A percentile compares a stretch with the other conserved stretches of the same genome.
These are phyloP conservation scores for Vesta saturnalis DNA, from an alignment of 2,888 invertebrate genomes.

Conservation along the genomic window DNA sequence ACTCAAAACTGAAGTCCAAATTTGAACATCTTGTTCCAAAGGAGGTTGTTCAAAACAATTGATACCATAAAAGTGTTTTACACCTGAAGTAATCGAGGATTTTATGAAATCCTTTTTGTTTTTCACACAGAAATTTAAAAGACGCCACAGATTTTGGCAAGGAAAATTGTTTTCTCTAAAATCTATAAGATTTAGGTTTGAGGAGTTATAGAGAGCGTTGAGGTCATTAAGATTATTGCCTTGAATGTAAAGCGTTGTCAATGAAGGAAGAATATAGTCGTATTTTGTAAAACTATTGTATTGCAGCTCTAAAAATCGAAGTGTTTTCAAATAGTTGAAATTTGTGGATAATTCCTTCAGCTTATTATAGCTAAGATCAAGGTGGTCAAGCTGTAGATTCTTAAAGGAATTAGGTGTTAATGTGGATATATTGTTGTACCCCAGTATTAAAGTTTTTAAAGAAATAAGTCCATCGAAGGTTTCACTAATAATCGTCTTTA, in stretches of 20 bases:
- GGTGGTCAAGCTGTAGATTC: neutral
- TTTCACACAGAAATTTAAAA: neutral
- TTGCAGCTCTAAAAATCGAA: neutral
- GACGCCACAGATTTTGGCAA: neutral
- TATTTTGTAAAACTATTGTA: neutral
- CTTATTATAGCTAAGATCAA: slow-evolving; percentile 6
- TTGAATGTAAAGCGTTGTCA: neutral
- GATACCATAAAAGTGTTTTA: neutral
- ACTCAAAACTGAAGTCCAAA: no score
- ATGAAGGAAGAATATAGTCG: neutral
- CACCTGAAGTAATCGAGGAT: neutral
- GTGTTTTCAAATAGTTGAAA: neutral
- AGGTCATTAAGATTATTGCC: neutral
- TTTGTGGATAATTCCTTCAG: neutral
- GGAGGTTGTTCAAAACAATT: neutral
- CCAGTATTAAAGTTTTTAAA: slow-evolving; percentile 55
- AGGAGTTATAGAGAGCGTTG: neutral
- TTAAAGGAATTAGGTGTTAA: slow-evolving; percentile 1
- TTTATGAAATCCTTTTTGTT: neutral
- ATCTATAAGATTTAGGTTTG: neutral
- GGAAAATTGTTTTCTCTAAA: neutral
- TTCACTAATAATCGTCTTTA: slow-evolving; percentile 55
- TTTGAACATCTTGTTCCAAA: no score
- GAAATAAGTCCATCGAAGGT: slow-evolving; percentile 57
- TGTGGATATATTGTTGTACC: slow-evolving; percentile 53